phyloP scores from a whole-genome alignment of 2,113 vertebrate genomes.

The Cettia cetti region DNA sequence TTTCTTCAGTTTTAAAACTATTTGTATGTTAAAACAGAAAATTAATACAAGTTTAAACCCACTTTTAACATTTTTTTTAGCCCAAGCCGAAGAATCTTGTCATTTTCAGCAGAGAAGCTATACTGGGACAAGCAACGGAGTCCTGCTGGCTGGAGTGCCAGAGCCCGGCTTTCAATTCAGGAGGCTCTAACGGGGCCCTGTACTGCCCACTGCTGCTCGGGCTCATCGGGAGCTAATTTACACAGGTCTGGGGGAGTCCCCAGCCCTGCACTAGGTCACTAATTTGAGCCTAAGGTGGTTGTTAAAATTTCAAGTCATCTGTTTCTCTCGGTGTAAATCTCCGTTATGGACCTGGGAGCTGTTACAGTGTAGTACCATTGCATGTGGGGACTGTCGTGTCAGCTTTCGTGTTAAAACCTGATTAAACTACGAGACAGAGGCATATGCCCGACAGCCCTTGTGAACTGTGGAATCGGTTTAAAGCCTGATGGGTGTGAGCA shows the following conservation, averaged over 20 bases:
- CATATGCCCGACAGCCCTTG: accelerated
- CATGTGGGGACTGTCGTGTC: accelerated
- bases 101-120: background rate
- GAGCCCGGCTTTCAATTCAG: background rate
- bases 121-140: too few species aligned
- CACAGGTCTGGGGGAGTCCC: accelerated
- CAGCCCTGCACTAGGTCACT: background rate
- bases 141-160: background rate
- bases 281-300: background rate
- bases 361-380: accelerated
- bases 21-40: background rate
- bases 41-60: background rate
- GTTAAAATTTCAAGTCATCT: background rate
- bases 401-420: accelerated
- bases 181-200: background rate
- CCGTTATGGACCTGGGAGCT: accelerated
- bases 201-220: too few species aligned
- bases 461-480: accelerated
- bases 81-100: background rate
- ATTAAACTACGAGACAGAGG: background rate
- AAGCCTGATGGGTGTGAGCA: background rate
- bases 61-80: background rate
- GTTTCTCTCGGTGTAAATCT: background rate
- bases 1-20: background rate
- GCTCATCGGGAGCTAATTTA: background rate